Conservation (phyloP, 2,888 invertebrate species). For the Cetonia aurata region DNA sequence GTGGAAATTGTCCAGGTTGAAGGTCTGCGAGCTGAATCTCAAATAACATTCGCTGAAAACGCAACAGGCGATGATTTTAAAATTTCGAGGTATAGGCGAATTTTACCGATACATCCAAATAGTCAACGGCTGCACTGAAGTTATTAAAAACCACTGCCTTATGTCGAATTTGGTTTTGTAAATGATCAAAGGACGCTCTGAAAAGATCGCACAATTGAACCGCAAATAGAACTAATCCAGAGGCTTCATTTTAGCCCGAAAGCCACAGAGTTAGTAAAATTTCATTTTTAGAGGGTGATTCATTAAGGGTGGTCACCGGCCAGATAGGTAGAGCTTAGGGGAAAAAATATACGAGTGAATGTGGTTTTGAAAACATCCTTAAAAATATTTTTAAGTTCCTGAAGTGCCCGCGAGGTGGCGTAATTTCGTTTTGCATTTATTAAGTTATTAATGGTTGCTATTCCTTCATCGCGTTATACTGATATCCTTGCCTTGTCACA, state of each 20-base stretch:
- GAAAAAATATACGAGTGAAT: too few relatives aligned
- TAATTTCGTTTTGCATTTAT: too few relatives aligned
- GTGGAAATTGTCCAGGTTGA: constrained; percentile 87
- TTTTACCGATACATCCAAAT: constrained; percentile 92
- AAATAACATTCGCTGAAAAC: constrained; percentile 86
- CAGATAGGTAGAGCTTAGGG: too few relatives aligned
- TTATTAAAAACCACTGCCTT: constrained; percentile 94
- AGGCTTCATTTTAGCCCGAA: neutral
- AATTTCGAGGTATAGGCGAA: neutral
- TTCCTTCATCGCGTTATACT: too few relatives aligned
- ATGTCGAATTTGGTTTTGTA: constrained; percentile 96
- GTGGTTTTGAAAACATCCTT: too few relatives aligned
- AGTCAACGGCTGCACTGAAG: constrained; percentile 89
- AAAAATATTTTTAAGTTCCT: too few relatives aligned
- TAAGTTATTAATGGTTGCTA: too few relatives aligned
- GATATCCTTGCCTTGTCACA: too few relatives aligned
- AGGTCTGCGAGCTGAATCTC: constrained; percentile 92
- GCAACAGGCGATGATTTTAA: neutral
- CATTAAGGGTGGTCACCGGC: too few relatives aligned
- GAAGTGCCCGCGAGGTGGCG: too few relatives aligned
- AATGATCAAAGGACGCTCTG: constrained; percentile 89
- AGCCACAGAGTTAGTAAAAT: too few relatives aligned
- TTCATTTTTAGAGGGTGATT: too few relatives aligned
- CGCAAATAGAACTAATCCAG: neutral
- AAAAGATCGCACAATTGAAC: constrained; percentile 56